Conservation (phyloP, 1,140 invertebrate genomes). For the Cotesia glomerata region DNA sequence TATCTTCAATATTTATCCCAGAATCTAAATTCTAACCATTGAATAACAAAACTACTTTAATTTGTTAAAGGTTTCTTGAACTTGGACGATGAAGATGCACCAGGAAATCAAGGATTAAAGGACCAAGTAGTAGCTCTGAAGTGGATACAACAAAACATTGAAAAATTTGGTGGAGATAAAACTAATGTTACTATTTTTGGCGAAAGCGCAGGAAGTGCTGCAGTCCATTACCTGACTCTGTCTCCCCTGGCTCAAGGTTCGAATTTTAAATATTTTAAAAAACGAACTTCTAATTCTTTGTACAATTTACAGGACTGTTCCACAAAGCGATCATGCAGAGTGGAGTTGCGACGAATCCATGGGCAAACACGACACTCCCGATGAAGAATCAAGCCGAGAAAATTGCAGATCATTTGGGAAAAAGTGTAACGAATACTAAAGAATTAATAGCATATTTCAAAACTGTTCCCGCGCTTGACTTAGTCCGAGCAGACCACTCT, state of each 20-base stretch:
- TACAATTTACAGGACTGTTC: conserved; percentile 59
- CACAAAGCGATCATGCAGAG: conserved; percentile 69
- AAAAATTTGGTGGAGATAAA: conserved; percentile 69
- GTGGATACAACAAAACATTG: conserved; percentile 70
- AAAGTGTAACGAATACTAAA: conserved; percentile 52
- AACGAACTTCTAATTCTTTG: no score
- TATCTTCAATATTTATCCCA: no score
- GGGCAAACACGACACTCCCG: conserved; percentile 43
- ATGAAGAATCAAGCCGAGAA: conserved; percentile 53
- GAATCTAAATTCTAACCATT: no score
- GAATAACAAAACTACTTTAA: neutral
- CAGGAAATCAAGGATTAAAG: conserved; percentile 64
- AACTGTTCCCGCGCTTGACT: conserved; percentile 43
- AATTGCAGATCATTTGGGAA: conserved; percentile 57
- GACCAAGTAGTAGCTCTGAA: conserved; percentile 68
- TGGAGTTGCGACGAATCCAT: conserved; percentile 60
- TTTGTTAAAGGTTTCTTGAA: conserved; percentile 44
- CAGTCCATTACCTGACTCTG: conserved; percentile 49
- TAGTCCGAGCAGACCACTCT: conserved; percentile 20
- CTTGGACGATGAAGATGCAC: conserved; percentile 36
- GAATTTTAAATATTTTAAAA: neutral
- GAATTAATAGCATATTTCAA: conserved; percentile 59
- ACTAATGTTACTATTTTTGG: conserved; percentile 72
- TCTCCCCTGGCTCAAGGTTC: conserved; percentile 43
- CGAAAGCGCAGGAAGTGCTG: conserved; percentile 65